Base-by-base conservation (phyloP, 2,888 invertebrate species). In the Lasioglossum marginatum region DNA sequence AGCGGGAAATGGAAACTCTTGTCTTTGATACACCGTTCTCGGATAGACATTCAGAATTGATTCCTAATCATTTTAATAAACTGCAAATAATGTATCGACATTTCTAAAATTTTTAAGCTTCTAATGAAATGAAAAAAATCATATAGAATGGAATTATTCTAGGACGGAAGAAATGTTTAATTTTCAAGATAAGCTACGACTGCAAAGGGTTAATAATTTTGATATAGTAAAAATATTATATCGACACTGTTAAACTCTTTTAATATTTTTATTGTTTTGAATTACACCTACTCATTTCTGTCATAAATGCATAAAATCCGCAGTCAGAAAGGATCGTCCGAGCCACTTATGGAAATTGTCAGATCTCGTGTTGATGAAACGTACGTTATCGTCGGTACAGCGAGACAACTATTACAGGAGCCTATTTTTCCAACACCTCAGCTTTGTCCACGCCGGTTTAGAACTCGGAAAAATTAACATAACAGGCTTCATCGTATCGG, bases 401-500 rank as follows among this genome's bases (percentile, higher is more conserved):
- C 27, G 3, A n/a, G 23, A n/a, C 66, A n/a, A 12, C 37, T 37
- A 40, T 68, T 68, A 68, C 68, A 40, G 34, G n/a, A 37, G 37
- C 37, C 68, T 68, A 68, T 68, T 68, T 68, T 68, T 68, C 40
- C 68, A 40, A 68, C 68, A 68, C 68, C 68, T 68, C 40, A 23
- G 68, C 68, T 68, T 37, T 68, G 68, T 68, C 68, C n/a, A 12
- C 68, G 68, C 3, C 23, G 68, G 68, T 40, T n/a, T 37, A 68
- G 68, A 68, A 68, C 23, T 68, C 37, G 23, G 37, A 40, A 40
- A 68, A 68, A 68, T 68, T 68, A 34, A 23, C 68, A 68, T 68
- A 68, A 68, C 68, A 68, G 68, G 68, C 68, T 68, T 68, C 68
- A 40, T 68, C 68, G 68, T 68, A 68, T 68, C 68, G 37, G 68